Evolutionary conservation across 1,140 invertebrate genomes (phyloP).

Genomic region (Octopus bimaculoides): DNA sequence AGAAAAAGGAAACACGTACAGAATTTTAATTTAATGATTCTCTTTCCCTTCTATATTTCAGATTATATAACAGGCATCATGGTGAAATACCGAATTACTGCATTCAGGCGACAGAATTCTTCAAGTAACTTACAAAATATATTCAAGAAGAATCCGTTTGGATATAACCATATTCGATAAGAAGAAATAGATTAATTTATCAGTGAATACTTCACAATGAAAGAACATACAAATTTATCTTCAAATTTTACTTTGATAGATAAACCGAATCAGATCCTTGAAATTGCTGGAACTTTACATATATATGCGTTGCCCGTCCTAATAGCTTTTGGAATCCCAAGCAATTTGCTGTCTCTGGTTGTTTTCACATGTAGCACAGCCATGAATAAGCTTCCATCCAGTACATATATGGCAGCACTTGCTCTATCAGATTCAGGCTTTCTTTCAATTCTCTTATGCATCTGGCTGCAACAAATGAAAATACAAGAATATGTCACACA

Average conservation of each 20-base stretch:
- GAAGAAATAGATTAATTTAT: no score
- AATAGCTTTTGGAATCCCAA: slow-evolving; percentile 60
- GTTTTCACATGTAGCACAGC: slow-evolving; percentile 63
- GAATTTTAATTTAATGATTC: no score
- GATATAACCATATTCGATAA: no score
- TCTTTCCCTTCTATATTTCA: no score
- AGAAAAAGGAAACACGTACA: no score
- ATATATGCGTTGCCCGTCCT: slow-evolving; percentile 63
- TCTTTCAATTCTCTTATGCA: slow-evolving; percentile 58
- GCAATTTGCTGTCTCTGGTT: slow-evolving; percentile 62
- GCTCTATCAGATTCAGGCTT: slow-evolving; percentile 63
- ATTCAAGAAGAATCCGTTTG: no score
- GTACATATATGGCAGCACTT: slow-evolving; percentile 64
- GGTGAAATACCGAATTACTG: no score
- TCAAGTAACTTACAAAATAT: no score
- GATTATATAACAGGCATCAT: no score
- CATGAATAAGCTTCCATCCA: slow-evolving; percentile 63
- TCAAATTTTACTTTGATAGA: background rate
- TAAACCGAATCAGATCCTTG: background rate
- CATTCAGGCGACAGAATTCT: no score
- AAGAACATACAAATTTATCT: background rate
- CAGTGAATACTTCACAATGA: no score
- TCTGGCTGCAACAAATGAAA: slow-evolving; percentile 62
- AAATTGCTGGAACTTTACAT: slow-evolving; percentile 49
- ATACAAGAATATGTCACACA: slow-evolving; percentile 50